These are phyloP conservation scores for Caenorhabditis imperialis DNA, from an alignment of 2,888 invertebrate species.

Conservation along the genomic window DNA sequence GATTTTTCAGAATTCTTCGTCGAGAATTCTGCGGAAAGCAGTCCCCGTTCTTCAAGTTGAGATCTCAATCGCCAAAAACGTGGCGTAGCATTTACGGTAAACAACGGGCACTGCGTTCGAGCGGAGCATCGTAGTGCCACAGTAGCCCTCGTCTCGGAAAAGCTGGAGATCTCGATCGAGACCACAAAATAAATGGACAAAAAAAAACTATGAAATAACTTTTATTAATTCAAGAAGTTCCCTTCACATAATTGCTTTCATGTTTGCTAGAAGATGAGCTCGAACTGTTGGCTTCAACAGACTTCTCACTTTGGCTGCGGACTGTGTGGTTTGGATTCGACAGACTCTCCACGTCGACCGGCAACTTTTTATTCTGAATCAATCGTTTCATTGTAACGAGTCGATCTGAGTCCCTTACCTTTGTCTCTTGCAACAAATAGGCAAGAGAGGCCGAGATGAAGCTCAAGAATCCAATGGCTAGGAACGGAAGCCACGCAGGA, in stretches of 20 bases:
- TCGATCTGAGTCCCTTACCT: background rate
- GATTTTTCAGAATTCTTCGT: background rate
- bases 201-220: too few species aligned
- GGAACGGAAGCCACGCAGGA: slow-evolving; percentile 31
- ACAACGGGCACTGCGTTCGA: slow-evolving; percentile 8
- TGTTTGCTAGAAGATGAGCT: slow-evolving; percentile 2
- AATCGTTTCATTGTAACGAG: background rate
- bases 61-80: slow-evolving; percentile 12
- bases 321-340: slow-evolving; percentile 12
- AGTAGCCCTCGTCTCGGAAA: too few species aligned
- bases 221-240: too few species aligned
- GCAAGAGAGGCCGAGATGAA: slow-evolving; percentile 26
- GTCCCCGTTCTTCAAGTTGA: background rate
- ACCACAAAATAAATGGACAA: too few species aligned
- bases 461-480: slow-evolving; percentile 26
- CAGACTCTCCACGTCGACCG: slow-evolving; percentile 33
- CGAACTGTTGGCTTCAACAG: background rate
- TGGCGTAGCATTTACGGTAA: slow-evolving; percentile 41
- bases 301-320: background rate
- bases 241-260: too few species aligned
- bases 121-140: slow-evolving; percentile 13
- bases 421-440: slow-evolving; percentile 37
- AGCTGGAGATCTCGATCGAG: too few species aligned
- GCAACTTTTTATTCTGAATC: slow-evolving; percentile 39
- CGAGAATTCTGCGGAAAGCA: too few species aligned